phyloP scores from a whole-genome alignment of 1,140 invertebrate species.

The Reticulitermes speratus region DNA sequence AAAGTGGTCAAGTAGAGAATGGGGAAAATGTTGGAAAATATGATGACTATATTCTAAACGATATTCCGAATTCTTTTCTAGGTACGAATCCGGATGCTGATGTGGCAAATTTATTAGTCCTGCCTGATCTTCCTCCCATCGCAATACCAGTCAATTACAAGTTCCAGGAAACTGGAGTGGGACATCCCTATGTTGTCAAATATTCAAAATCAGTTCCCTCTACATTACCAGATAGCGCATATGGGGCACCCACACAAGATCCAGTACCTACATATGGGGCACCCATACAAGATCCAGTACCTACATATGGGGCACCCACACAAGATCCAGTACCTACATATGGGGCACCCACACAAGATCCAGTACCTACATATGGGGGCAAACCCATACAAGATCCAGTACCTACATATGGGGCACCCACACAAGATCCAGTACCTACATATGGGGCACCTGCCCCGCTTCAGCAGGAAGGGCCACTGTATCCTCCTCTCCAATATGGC shows the following conservation, averaged over 20 bases:
- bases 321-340: neutral
- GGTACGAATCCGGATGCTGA: neutral
- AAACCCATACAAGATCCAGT: neutral
- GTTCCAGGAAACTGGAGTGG: neutral
- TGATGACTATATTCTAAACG: neutral
- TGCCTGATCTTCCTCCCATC: neutral
- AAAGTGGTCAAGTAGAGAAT: too few species aligned
- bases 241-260: neutral
- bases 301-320: neutral
- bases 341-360: neutral
- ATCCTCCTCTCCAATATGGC: neutral
- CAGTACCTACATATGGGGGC: neutral
- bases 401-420: neutral
- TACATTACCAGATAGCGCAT: neutral
- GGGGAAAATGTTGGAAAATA: too few species aligned
- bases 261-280: neutral
- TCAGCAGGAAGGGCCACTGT: neutral
- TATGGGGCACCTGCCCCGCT: neutral
- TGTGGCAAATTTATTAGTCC: neutral
- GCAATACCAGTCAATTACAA: neutral
- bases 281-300: neutral
- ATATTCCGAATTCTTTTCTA: neutral
- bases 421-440: neutral
- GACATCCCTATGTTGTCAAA: neutral
- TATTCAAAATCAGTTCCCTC: neutral